Evolutionary conservation across 2,797 vertebrate species (phyloP), one percentile per base, ranked within the genome.

Genomic region (Meriones psammophilus): DNA sequence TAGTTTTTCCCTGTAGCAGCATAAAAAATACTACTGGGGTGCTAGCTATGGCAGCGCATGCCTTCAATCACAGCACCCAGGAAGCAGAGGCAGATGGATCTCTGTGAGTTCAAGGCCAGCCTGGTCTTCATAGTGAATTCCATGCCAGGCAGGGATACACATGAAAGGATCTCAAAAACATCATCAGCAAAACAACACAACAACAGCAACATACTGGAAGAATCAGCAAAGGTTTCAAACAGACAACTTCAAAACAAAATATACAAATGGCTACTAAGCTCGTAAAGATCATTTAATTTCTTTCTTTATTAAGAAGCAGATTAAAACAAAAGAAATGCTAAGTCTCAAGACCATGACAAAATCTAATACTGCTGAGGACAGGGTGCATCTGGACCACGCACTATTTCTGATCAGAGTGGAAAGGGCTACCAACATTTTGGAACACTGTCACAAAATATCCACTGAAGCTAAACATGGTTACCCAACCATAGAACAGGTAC

Each of bases 291-390:
- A 83, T n/a, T 60, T 68, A 24, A 68, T 5, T 64, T 91, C 26
- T 33, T 88, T 81, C 54, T 54, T 84, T 4, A 76, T 83, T 69
- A 92, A 68, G 78, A 46, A 26, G 50, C 71, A 92, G 88, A 89
- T 54, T 89, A 54, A 92, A 83, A 78, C 39, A 83, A 83, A 83
- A 69, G 69, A 88, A 95, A 91, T 81, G 12, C 20, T 74, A 88
- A 81, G 74, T 71, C 54, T 64, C 15, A 26, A 79, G 90, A 71
- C 24, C 26, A 22, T 86, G 66, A 64, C n/a, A 86, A 91, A 88
- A 76, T 39, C 33, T 83, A 92, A 58, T 33, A 74, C 36, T 88
- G 85, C 60, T 42, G 14, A 62, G 18, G 24, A 83, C 42, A 20
- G 13, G 66, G 10, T 42, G 60, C 24, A 60, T 15, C 50, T 77